Conservation (phyloP, 2,797 vertebrate species). For the Phataginus tetradactyla region DNA sequence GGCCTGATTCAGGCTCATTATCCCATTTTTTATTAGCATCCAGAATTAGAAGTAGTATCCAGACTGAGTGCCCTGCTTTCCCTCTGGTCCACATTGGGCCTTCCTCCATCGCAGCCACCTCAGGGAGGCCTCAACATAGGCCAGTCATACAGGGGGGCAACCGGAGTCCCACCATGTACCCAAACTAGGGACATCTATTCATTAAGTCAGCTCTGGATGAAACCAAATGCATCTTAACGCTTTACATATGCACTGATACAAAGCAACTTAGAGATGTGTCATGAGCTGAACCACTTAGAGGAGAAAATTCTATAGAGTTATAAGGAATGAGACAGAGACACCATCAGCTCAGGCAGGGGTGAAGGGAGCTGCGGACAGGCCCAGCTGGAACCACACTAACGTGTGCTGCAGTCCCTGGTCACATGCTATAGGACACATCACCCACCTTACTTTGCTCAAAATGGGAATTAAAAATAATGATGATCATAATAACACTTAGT, state of each 20-base stretch:
- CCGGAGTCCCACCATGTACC: neutral
- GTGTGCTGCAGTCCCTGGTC: fast-evolving
- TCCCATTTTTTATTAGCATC: fast-evolving
- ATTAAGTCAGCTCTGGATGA: neutral
- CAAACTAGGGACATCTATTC: fast-evolving
- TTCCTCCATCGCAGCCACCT: fast-evolving
- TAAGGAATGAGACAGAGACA: neutral
- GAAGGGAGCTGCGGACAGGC: fast-evolving
- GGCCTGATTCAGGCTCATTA: no score
- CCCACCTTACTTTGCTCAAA: neutral
- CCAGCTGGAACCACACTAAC: fast-evolving
- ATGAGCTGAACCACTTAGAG: neutral
- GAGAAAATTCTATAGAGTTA: neutral
- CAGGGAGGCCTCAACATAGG: fast-evolving
- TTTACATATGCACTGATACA: neutral
- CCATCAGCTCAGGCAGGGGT: neutral
- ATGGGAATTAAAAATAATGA: neutral
- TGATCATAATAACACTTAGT: neutral
- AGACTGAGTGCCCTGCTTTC: fast-evolving
- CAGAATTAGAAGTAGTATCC: fast-evolving
- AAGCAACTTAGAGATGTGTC: neutral
- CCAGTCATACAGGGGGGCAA: fast-evolving
- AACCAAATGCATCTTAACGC: neutral
- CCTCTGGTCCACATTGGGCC: fast-evolving
- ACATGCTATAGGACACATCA: fast-evolving